Evolutionary conservation across 2,888 invertebrate species (phyloP).

Genomic region (Cyclophora albipunctata): DNA sequence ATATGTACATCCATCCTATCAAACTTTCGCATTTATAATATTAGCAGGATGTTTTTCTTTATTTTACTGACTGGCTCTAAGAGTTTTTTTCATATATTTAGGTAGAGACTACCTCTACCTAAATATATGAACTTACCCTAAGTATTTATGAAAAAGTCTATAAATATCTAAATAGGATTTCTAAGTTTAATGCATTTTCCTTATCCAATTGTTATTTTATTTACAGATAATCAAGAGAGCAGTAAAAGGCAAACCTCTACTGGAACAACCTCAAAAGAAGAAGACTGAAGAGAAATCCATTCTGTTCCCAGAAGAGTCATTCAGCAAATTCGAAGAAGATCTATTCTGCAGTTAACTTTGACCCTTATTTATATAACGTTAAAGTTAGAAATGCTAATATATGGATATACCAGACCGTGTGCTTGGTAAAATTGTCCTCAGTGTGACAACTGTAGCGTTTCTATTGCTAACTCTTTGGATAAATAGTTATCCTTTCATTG

Average conservation of each 20-base stretch:
- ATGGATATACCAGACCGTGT: constrained; percentile 76
- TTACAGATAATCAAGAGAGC: constrained; percentile 76
- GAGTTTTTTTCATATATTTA: too few relatives aligned
- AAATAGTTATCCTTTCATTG: constrained; percentile 80
- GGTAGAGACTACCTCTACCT: too few relatives aligned
- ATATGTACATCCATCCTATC: too few relatives aligned
- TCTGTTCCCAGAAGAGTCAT: constrained; percentile 73
- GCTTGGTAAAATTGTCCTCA: constrained; percentile 76
- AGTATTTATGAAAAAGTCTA: too few relatives aligned
- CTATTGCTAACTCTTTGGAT: constrained; percentile 79
- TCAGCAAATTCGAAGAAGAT: constrained; percentile 79
- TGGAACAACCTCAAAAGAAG: constrained; percentile 48
- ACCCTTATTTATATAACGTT: neutral
- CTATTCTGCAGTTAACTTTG: constrained; percentile 67
- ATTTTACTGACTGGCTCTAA: too few relatives aligned
- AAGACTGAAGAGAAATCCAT: constrained; percentile 71
- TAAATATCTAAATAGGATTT: too few relatives aligned
- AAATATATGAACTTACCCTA: too few relatives aligned
- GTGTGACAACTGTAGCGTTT: constrained; percentile 67
- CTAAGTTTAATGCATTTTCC: too few relatives aligned
- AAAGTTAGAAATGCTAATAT: constrained; percentile 22
- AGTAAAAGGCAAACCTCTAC: constrained; percentile 63
- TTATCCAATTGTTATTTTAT: neutral
- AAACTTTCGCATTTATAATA: too few relatives aligned
- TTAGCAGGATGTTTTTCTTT: too few relatives aligned